Conservation (phyloP, 53 echinoderm and acorn worm genomes). For the Henricia sp. region DNA sequence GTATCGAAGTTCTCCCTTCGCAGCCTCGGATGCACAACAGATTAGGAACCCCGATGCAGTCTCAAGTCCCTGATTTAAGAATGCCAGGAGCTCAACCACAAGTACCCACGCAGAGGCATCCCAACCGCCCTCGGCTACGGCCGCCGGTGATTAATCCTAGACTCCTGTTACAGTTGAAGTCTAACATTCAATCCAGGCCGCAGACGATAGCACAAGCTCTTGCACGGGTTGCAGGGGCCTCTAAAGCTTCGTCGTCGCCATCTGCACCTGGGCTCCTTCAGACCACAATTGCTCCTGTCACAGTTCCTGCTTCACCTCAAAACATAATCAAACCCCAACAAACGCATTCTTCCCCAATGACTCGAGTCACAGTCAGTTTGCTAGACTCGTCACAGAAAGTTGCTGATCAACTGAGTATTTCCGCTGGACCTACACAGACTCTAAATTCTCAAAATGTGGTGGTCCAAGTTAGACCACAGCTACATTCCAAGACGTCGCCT, state of each 20-base stretch:
- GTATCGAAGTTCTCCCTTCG: conserved; percentile 25
- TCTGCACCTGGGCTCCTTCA: not conserved
- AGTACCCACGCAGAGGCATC: conserved; percentile 12
- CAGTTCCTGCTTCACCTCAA: not conserved
- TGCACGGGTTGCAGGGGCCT: not conserved
- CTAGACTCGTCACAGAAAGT: not conserved
- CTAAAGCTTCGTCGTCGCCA: not conserved
- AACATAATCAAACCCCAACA: not conserved
- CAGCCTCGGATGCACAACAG: conserved; percentile 11
- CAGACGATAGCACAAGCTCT: conserved; percentile 37
- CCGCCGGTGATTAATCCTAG: conserved; percentile 10
- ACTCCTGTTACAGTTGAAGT: conserved; percentile 13
- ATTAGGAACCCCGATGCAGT: not conserved
- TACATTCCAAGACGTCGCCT: not conserved
- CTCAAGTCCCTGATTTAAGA: not conserved
- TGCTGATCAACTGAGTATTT: not conserved
- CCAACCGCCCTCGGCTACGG: conserved; percentile 18
- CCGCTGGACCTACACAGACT: not conserved
- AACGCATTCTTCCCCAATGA: not conserved
- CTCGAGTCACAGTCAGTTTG: not conserved
- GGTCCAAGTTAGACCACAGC: not conserved
- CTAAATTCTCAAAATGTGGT: not conserved
- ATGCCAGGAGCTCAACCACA: conserved; percentile 1
- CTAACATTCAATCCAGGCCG: conserved; percentile 1
- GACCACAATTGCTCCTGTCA: not conserved